Evolutionary conservation across 2,888 invertebrate genomes (phyloP), one percentile per base, ranked within the genome.

Genomic region (Tortrix viridana): DNA sequence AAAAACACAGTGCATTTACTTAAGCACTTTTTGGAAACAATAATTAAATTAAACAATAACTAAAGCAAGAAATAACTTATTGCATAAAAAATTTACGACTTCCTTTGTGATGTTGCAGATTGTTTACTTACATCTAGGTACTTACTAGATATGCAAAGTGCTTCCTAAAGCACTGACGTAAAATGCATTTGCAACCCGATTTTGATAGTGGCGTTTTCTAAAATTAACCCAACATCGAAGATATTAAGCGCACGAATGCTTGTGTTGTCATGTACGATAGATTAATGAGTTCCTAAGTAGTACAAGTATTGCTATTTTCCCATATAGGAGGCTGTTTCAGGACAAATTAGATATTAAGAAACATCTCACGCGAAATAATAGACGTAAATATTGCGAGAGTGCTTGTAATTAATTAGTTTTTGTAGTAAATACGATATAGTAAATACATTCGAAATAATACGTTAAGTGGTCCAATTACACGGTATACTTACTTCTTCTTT

Each of bases 391-490:
- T 37, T 18, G 18, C n/a, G 48, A 20, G n/a, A 4, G 19, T 38
- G 14, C n/a, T 2, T 23, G 26, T 48, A 48, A 48, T 26, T 48
- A 48, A 41, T 48, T 48, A 16, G 14, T 26, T 22, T 6, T 20
- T 47, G 9, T 22, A 3, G 12, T 20, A 12, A 74, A 74, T 38
- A n/a, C n/a, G 14, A 38, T 5, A 14, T 14, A n/a, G n/a, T n/a
- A 12, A 5, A 38, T 5, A n/a, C n/a, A n/a, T 5, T 4, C 14
- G 5, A 38, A 38, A n/a, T 14, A n/a, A 38, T 5, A n/a, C 4
- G 3, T 3, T n/a, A 94, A 32, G n/a, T 26, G 26, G 9, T 32
- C 9, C 1, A 9, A 9, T 32, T 32, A 9, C 12, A n/a, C n/a
- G n/a, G n/a, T n/a, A n/a, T n/a, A n/a, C n/a, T n/a, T n/a, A n/a